Base-by-base conservation (phyloP, 2,113 vertebrate genomes). In the Sinocyclocheilus maitianheensis region DNA sequence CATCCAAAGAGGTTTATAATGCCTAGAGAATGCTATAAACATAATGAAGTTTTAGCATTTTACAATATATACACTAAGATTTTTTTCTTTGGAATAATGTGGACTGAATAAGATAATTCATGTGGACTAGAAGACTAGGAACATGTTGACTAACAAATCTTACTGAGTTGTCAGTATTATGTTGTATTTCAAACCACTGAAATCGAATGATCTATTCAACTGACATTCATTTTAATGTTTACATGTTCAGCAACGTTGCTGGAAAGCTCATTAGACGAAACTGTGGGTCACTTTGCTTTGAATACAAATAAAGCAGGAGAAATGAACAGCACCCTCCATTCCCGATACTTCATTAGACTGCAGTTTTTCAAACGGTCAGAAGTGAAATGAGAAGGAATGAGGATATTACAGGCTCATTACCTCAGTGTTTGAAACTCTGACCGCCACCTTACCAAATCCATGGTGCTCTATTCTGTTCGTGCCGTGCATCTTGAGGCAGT, bases 331-430 rank as follows among this genome's bases (percentile, higher is more conserved):
- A 69, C 62, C 80, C 30, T 84, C 74, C 55, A 43, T 87, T 87
- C 48, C 51, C 34, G n/a, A 12, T 75, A 79, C 82, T 76, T 85
- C 84, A 85, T 87, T 85, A 85, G 67, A 69, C 37, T 75, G 63
- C 30, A 16, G 83, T 53, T 83, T 87, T 40, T 77, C 20, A 83
- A 83, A 77, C 77, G 75, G 77, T 43, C 84, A 85, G 46, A 87
- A 84, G 18, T 60, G 72, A 85, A 89, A 83, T 89, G 77, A 84
- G n/a, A 81, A 85, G 67, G 67, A 86, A 88, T 84, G 62, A 84
- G 77, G 55, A 65, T 74, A 83, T 85, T 43, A 72, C 69, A 75
- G 80, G 65, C 74, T 88, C 84, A 86, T 84, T 86, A 74, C 71
- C 46, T 78, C 51, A 14, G 77, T 22, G 43, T 71, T 75, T 71